Conservation (phyloP, 2,888 invertebrate genomes). For the Brachyptera putata region DNA sequence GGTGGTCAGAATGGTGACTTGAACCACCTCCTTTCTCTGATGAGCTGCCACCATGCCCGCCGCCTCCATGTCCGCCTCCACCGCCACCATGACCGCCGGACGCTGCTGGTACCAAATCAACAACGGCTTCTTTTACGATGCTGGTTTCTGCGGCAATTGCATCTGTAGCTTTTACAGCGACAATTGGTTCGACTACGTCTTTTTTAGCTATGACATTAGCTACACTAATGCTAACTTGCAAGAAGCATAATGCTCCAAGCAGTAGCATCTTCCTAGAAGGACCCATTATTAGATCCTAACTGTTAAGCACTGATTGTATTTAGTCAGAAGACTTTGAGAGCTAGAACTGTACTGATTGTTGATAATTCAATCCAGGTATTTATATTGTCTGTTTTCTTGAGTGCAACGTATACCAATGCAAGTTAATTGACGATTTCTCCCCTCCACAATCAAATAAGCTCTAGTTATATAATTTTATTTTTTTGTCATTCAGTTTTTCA, state of each 20-base stretch:
- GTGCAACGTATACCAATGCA: too few species aligned
- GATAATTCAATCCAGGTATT: background rate
- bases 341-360: background rate
- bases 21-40: conserved; percentile 26
- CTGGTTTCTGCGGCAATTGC: background rate
- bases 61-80: conserved; percentile 20
- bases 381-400: background rate
- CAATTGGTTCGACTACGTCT: background rate
- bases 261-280: background rate
- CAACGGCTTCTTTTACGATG: background rate
- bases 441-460: too few species aligned
- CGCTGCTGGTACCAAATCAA: conserved; percentile 41
- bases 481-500: too few species aligned
- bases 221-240: background rate
- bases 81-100: conserved; percentile 33
- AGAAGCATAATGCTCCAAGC: background rate
- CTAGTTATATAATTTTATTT: too few species aligned
- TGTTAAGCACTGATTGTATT: too few species aligned
- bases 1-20: conserved; percentile 23
- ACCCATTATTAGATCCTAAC: background rate
- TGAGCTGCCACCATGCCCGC: conserved; percentile 6
- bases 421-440: too few species aligned
- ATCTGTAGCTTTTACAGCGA: too few species aligned
- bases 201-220: background rate
- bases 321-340: too few species aligned